Percentiles rank a stretch among this genome's conserved stretches.
Evolutionary conservation across 2,797 vertebrate species (phyloP).

Genomic region (Eurystomus glaucurus): DNA sequence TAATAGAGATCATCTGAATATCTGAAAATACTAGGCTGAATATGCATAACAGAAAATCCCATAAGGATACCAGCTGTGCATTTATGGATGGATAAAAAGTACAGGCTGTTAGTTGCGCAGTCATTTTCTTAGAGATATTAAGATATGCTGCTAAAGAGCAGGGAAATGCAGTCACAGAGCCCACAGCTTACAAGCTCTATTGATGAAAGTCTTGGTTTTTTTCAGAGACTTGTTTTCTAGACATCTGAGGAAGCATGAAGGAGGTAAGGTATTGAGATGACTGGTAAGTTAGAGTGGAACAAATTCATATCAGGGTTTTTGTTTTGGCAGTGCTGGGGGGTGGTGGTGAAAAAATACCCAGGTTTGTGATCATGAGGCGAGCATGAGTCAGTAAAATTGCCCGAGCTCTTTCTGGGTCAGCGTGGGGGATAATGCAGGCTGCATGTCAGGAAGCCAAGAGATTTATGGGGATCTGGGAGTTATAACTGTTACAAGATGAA

Average conservation of each 20-base stretch:
- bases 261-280: background rate
- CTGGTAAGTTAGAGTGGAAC: background rate
- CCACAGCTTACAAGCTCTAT: constrained; percentile 32
- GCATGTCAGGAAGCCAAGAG: background rate
- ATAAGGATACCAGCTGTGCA: constrained; percentile 38
- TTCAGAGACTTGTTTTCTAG: background rate
- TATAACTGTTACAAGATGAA: background rate
- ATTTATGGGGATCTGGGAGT: background rate
- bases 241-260: background rate
- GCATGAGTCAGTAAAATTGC: background rate
- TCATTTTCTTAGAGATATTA: constrained; percentile 43
- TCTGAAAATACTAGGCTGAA: constrained; percentile 23
- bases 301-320: background rate
- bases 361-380: background rate
- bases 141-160: constrained; percentile 32
- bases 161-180: constrained; percentile 14
- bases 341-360: background rate
- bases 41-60: constrained; percentile 32
- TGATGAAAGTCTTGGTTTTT: background rate
- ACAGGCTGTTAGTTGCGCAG: constrained; percentile 11
- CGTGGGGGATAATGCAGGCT: fast-evolving
- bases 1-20: background rate
- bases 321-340: background rate
- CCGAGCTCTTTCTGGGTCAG: background rate
- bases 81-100: constrained; percentile 48